Evolutionary conservation across 2,113 vertebrate species (phyloP).

Genomic region (Sinosuthora webbiana): DNA sequence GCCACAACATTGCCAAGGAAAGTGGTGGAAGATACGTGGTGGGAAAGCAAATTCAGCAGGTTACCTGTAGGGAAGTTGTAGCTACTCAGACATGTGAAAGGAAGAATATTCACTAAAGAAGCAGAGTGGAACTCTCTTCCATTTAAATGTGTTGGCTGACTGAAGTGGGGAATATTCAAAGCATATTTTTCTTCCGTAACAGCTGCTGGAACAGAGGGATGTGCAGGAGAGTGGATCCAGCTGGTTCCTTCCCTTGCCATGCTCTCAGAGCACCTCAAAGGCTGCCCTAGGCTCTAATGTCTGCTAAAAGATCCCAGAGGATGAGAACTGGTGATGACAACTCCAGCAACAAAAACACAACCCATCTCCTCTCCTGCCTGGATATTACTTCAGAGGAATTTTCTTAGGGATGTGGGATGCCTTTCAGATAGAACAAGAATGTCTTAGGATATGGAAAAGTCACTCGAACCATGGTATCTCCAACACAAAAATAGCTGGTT

Average conservation of each 20-base stretch:
- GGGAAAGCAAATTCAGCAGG: not conserved
- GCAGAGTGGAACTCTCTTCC: not conserved
- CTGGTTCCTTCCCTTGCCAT: not conserved
- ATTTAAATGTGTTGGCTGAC: not conserved
- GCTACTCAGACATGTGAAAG: not conserved
- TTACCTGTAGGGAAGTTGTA: not conserved
- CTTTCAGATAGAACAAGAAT: not conserved
- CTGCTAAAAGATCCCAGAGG: not conserved
- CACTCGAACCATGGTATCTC: not conserved
- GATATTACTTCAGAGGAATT: not conserved
- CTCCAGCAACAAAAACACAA: not conserved
- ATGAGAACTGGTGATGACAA: not conserved
- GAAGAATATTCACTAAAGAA: not conserved
- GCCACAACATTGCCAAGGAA: not conserved
- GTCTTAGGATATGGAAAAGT: not conserved
- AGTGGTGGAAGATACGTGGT: fast-evolving
- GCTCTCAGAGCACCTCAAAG: not conserved
- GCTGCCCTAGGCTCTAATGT: not conserved
- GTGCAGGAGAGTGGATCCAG: not conserved
- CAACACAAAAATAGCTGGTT: not conserved
- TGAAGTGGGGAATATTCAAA: not conserved
- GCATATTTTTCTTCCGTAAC: not conserved
- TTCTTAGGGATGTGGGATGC: not conserved
- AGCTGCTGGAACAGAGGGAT: not conserved
- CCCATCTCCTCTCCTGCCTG: not conserved